Conservation (phyloP, 1,140 invertebrate genomes). For the Scaptomyza hsui region DNA sequence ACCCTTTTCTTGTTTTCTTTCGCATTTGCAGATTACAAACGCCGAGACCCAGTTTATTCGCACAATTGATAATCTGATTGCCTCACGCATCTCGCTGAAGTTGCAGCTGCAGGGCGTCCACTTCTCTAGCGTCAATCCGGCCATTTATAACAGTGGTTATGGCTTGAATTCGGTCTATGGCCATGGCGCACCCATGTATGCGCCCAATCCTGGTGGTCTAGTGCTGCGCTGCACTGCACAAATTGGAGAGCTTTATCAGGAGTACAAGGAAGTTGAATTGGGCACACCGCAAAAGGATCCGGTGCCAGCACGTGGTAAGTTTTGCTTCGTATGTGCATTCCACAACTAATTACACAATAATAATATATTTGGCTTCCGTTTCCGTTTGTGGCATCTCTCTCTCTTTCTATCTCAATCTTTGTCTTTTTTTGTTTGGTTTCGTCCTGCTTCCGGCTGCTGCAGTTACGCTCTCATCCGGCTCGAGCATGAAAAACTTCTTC, state of each 20-base stretch:
- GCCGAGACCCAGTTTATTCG: slow-evolving; percentile 74
- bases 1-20: not conserved
- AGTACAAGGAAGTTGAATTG: slow-evolving; percentile 85
- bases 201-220: slow-evolving; percentile 74
- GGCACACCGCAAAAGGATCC: slow-evolving; percentile 85
- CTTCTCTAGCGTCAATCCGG: slow-evolving; percentile 71
- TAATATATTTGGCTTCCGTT: slow-evolving; percentile 61
- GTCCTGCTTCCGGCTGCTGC: slow-evolving; percentile 34
- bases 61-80: slow-evolving; percentile 80
- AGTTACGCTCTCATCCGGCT: slow-evolving; percentile 79
- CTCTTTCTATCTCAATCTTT: not conserved
- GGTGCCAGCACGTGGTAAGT: slow-evolving; percentile 85
- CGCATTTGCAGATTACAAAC: slow-evolving; percentile 57
- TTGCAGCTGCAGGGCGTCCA: slow-evolving; percentile 78
- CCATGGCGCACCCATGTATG: slow-evolving; percentile 46
- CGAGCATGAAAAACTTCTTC: slow-evolving; percentile 75
- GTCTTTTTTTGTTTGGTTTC: slow-evolving; percentile 18
- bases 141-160: slow-evolving; percentile 49
- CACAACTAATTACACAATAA: slow-evolving; percentile 47
- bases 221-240: slow-evolving; percentile 85
- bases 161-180: slow-evolving; percentile 61
- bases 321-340: not conserved
- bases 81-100: slow-evolving; percentile 79
- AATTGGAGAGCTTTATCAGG: slow-evolving; percentile 85
- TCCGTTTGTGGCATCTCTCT: slow-evolving; percentile 39